Base-by-base conservation (phyloP, 1,140 invertebrate species). In the Maniola jurtina region DNA sequence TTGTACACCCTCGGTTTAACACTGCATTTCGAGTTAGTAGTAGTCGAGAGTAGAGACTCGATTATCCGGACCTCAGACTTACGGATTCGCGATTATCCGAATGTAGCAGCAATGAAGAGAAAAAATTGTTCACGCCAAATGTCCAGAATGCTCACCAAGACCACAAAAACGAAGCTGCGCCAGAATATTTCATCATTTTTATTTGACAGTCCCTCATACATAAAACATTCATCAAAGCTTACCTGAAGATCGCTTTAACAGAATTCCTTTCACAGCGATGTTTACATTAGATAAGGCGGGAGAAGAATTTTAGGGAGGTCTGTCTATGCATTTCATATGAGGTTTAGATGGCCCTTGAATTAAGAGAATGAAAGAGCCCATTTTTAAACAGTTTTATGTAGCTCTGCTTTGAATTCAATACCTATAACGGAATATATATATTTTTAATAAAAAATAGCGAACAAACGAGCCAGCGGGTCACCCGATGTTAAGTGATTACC, bases 301-400 rank as follows among this genome's bases (percentile, higher is more conserved):
- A 45, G 10, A n/a, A 45, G 42, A 13, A 52, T 16, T 52, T 52
- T 52, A 16, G 48, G 48, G 48, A 14, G 6, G 6, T 8, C 48
- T 52, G 48, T 52, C 48, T 52, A 52, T 52, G 48, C 48, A 52
- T 52, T 52, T 52, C 48, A 25, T 52, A 52, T 52, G 48, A 52
- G 48, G 14, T 52, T 52, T 52, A 16, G 5, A 52, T 16, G 48
- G 16, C 14, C 16, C 48, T 52, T 52, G 14, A 15, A 48, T 25
- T 25, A 48, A 6, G 8, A 16, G 16, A 52, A 10, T 52, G 2
- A 10, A 52, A 52, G 13, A 13, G 42, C 42, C 48, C 13, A 16
- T 25, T 9, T 52, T 52, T 52, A 42, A 10, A 42, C 25, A 25
- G 1, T 42, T 42, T 13, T 42, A 13, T 42, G 5, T 42, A 42